Percentiles rank a stretch among this genome's conserved stretches.
Conservation (phyloP, 1,140 invertebrate species). For the Nomia melanderi region DNA sequence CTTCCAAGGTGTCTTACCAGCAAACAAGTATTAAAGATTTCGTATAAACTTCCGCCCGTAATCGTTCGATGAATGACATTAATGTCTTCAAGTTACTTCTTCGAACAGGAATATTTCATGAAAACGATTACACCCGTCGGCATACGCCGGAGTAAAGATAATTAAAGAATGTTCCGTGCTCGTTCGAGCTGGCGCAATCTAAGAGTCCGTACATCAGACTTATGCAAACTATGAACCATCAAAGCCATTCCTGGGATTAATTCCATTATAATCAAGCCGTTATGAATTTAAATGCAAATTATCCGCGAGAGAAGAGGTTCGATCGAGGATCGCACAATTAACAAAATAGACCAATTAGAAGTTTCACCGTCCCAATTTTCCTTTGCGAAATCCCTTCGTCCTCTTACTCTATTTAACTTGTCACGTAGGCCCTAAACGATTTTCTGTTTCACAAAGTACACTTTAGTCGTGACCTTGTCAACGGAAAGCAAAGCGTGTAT, state of each 20-base stretch:
- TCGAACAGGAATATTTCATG: too few relatives aligned
- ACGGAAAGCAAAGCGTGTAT: background rate
- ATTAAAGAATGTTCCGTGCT: slow-evolving; percentile 37
- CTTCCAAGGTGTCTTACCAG: background rate
- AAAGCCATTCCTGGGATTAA: background rate
- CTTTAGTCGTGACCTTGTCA: background rate
- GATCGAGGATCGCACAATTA: background rate
- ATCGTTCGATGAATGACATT: too few relatives aligned
- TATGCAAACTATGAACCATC: slow-evolving; percentile 7
- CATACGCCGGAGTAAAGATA: background rate
- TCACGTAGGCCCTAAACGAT: background rate
- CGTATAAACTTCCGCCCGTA: too few relatives aligned
- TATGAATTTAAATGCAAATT: slow-evolving; percentile 3
- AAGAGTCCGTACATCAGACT: slow-evolving; percentile 1
- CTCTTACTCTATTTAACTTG: too few relatives aligned
- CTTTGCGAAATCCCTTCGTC: too few relatives aligned
- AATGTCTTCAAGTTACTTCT: background rate
- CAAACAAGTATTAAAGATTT: background rate
- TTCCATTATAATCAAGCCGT: background rate
- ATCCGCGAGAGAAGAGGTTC: background rate
- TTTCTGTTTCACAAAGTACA: background rate
- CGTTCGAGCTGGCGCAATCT: slow-evolving; percentile 5
- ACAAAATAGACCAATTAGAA: background rate
- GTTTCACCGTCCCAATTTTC: background rate
- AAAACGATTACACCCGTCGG: background rate